A percentile compares a stretch with the other conserved stretches of the same genome.
These are phyloP conservation scores for Pyxicephalus adspersus DNA, from an alignment of 2,113 vertebrate species.

Conservation along the genomic window DNA sequence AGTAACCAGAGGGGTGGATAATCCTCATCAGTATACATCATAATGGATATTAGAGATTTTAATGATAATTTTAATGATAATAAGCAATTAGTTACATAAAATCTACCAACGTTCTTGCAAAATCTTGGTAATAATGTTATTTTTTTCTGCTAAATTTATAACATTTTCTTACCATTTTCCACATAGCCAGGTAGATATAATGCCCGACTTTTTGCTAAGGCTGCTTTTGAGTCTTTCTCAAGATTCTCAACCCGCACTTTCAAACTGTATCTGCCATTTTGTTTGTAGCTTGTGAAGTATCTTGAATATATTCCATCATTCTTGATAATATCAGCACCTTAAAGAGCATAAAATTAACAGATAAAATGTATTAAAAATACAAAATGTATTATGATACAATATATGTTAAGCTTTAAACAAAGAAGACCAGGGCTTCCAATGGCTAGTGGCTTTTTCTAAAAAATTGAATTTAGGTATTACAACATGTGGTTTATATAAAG, in stretches of 20 bases:
- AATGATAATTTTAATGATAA: neutral
- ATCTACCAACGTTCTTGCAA: no score
- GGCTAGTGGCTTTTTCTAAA: no score
- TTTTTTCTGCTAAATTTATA: neutral
- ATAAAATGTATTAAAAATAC: neutral
- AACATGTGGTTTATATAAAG: no score
- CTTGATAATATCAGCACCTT: conserved; percentile 71
- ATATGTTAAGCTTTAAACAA: no score
- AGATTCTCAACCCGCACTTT: conserved; percentile 66
- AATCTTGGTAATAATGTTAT: neutral
- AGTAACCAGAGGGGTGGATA: no score
- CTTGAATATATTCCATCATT: conserved; percentile 74
- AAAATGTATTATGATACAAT: no score
- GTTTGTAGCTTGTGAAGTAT: conserved; percentile 66
- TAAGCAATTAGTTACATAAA: no score
- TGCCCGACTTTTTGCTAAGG: conserved; percentile 52
- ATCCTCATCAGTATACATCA: neutral
- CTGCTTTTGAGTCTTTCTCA: conserved; percentile 52
- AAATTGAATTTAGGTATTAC: no score
- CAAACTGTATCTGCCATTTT: conserved; percentile 70
- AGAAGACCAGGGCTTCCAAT: no score
- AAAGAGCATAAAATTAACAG: neutral
- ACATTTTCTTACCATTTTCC: conserved; percentile 65
- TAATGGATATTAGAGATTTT: neutral
- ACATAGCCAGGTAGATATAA: conserved; percentile 68